phyloP scores from a whole-genome alignment of 2,113 vertebrate species.

The Microtus richardsoni region DNA sequence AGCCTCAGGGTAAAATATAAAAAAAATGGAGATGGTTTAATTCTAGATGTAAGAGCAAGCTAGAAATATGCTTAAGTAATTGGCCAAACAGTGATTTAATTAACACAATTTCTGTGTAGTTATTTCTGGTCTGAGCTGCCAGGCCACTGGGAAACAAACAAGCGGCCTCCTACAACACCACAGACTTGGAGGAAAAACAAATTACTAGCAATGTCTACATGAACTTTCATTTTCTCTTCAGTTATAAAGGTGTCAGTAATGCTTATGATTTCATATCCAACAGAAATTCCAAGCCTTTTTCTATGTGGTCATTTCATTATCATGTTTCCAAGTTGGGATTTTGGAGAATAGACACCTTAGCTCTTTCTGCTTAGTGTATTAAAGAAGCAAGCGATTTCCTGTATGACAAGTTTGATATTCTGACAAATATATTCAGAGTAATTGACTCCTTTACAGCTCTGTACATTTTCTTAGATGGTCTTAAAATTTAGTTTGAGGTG shows the following conservation, averaged over 20 bases:
- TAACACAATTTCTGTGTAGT: too few species aligned
- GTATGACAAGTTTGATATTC: not conserved
- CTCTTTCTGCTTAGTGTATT: constrained; percentile 10
- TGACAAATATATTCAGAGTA: constrained; percentile 9
- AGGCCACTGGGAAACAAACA: too few species aligned
- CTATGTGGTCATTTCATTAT: constrained; percentile 1
- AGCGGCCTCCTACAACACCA: too few species aligned
- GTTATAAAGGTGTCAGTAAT: not conserved
- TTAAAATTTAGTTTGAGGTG: not conserved
- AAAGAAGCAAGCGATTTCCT: not conserved
- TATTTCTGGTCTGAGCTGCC: too few species aligned
- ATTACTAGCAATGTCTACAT: not conserved
- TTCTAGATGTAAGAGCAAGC: too few species aligned
- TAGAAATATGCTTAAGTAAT: too few species aligned
- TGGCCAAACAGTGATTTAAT: too few species aligned
- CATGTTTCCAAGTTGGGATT: not conserved
- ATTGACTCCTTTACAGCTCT: not conserved
- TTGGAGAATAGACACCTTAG: constrained; percentile 11
- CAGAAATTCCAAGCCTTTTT: not conserved
- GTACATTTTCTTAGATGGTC: constrained; percentile 37
- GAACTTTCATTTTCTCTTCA: constrained; percentile 24
- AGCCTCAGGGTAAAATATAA: too few species aligned
- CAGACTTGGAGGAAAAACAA: not conserved
- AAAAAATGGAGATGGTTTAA: too few species aligned
- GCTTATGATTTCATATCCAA: not conserved